Percentiles rank a stretch among this genome's conserved stretches.
phyloP scores from a whole-genome alignment of 2,888 invertebrate species.

The Sminthurinus aureus region DNA sequence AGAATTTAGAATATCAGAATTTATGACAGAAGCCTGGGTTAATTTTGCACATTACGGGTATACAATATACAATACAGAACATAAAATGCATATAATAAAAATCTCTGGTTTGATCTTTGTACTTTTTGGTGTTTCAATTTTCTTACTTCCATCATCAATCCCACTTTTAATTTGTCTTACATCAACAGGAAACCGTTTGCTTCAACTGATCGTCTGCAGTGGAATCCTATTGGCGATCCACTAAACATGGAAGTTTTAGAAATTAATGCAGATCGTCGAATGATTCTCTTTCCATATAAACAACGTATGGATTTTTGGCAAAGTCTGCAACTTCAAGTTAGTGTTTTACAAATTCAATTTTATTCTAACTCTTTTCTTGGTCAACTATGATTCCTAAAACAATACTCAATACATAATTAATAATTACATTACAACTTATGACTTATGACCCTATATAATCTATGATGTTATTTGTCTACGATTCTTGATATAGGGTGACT shows the following conservation, averaged over 20 bases:
- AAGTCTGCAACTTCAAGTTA: slow-evolving; percentile 38
- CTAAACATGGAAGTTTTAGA: slow-evolving; percentile 48
- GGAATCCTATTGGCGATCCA: slow-evolving; percentile 51
- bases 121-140: no score
- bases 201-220: slow-evolving; percentile 29
- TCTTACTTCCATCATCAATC: no score
- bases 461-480: neutral
- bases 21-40: slow-evolving; percentile 47
- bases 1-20: slow-evolving; percentile 47
- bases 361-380: neutral
- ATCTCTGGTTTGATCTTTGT: no score
- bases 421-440: no score
- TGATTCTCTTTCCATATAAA: slow-evolving; percentile 49
- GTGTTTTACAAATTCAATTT: neutral
- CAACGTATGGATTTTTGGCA: slow-evolving; percentile 53
- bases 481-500: neutral
- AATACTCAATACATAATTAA: no score
- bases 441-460: neutral
- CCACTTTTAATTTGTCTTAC: no score
- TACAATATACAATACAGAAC: neutral
- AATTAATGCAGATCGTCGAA: slow-evolving; percentile 41
- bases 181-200: no score
- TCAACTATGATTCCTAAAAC: neutral
- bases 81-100: no score
- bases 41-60: slow-evolving; percentile 50